Evolutionary conservation across 2,888 invertebrate species (phyloP), one percentile per base, ranked within the genome.

Genomic region (Odontomyia ornata): DNA sequence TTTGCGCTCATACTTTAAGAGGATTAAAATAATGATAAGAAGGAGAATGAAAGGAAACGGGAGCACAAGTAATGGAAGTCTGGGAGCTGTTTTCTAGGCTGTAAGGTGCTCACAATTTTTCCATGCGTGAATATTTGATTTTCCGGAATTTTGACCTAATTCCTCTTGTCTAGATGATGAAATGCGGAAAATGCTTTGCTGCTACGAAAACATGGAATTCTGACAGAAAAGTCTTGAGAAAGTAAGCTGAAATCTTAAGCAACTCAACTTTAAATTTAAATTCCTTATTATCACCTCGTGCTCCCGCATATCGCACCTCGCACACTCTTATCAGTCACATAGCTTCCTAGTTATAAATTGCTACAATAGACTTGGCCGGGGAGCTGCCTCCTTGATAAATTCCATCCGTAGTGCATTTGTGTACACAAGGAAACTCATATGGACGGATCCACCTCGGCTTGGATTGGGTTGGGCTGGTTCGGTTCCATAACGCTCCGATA

Each of bases 111-210:
- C 13, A 52, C 18, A 18, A 52, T 52, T 13, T 52, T 52, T 52
- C 52, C 52, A 15, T 52, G 52, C 52, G 52, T 52, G 52, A 52
- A 52, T 13, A 52, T 52, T 52, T 52, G 52, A 52, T 52, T 52
- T 52, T 52, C 52, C 52, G 18, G n/a, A 18, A 52, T 52, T 4
- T 52, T 13, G 52, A n/a, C 52, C 52, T 52, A 15, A 52, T 13
- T 52, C 18, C 3, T 4, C 7, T 4, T 9, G 18, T 13, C 52
- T 52, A 15, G 15, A 52, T 15, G 18, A 36, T 5, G 5, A 5
- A 5, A 36, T 36, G 36, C 36, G 36, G 36, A 36, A 36, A 9
- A 36, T 9, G 36, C 3, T 5, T 5, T 36, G 3, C 3, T 36
- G 36, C 5, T 3, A 9, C 3, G 36, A 36, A 36, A 36, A 36